These are phyloP conservation scores for Solea solea DNA, from an alignment of 2,113 vertebrate genomes.

Conservation along the genomic window DNA sequence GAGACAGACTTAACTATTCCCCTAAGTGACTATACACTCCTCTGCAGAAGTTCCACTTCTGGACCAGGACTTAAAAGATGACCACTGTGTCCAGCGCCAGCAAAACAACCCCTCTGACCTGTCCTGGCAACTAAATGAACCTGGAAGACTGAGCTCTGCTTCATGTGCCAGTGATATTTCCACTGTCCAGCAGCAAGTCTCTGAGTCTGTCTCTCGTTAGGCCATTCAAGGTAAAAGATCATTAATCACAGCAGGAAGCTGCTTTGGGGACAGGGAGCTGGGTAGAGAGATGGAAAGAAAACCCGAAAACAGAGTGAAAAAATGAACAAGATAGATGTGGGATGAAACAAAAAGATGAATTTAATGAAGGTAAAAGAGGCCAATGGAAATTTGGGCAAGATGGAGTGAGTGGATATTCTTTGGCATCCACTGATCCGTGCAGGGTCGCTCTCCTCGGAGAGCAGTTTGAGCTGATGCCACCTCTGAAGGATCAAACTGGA, in stretches of 20 bases:
- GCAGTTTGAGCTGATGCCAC: constrained; percentile 53
- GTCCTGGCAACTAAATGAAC: constrained; percentile 19
- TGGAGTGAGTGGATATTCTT: constrained; percentile 20
- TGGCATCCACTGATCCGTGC: constrained; percentile 7
- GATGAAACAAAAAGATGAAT: constrained; percentile 25
- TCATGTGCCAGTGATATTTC: constrained; percentile 34
- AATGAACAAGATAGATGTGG: constrained; percentile 24
- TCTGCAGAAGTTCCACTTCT: constrained; percentile 25
- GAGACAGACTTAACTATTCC: constrained; percentile 12
- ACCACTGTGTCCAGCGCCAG: constrained; percentile 28
- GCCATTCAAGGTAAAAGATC: constrained; percentile 53
- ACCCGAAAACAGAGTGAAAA: constrained; percentile 8
- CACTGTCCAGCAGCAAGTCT: constrained; percentile 35
- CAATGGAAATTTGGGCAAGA: constrained; percentile 34
- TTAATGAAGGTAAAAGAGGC: constrained; percentile 20
- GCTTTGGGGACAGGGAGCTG: constrained; percentile 18
- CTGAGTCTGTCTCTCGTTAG: constrained; percentile 25
- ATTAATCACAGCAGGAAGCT: constrained; percentile 49
- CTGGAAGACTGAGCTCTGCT: not conserved
- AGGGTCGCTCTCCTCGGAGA: constrained; percentile 27
- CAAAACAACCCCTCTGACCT: constrained; percentile 38
- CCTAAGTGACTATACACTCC: constrained; percentile 31
- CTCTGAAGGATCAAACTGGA: constrained; percentile 19
- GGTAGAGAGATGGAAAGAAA: constrained; percentile 26
- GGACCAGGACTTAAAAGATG: constrained; percentile 17